phyloP scores from a whole-genome alignment of 2,888 invertebrate genomes.

The Lydus trimaculatus region DNA sequence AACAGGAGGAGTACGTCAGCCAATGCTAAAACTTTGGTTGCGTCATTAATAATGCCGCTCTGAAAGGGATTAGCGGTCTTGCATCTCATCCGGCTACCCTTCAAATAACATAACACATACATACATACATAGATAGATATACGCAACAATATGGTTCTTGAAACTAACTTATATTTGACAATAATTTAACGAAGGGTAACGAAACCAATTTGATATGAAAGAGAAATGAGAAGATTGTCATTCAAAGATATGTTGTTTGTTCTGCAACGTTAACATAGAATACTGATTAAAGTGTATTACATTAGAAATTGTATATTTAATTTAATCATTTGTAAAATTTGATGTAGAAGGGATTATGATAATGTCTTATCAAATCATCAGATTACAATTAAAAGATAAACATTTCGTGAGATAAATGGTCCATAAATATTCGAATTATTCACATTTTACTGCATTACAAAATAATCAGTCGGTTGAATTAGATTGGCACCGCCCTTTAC shows the following conservation, averaged over 20 bases:
- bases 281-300: slow-evolving; percentile 43
- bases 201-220: neutral
- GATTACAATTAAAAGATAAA: neutral
- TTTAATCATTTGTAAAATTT: slow-evolving; percentile 40
- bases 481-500: slow-evolving; percentile 15
- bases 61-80: slow-evolving; percentile 50
- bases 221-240: neutral
- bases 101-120: slow-evolving; percentile 28
- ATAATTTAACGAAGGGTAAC: neutral
- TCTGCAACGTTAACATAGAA: neutral
- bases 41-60: slow-evolving; percentile 52
- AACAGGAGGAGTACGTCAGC: slow-evolving; percentile 44
- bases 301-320: slow-evolving; percentile 46
- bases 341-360: neutral
- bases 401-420: neutral
- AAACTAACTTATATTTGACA: slow-evolving; percentile 6
- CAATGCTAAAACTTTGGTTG: slow-evolving; percentile 46
- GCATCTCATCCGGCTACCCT: slow-evolving; percentile 39
- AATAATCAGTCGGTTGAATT: neutral
- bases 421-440: neutral
- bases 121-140: neutral
- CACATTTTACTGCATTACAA: neutral
- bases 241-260: neutral
- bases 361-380: neutral
- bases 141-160: neutral